phyloP scores from a whole-genome alignment of 2,113 vertebrate genomes.

The Nematolebias whitei region DNA sequence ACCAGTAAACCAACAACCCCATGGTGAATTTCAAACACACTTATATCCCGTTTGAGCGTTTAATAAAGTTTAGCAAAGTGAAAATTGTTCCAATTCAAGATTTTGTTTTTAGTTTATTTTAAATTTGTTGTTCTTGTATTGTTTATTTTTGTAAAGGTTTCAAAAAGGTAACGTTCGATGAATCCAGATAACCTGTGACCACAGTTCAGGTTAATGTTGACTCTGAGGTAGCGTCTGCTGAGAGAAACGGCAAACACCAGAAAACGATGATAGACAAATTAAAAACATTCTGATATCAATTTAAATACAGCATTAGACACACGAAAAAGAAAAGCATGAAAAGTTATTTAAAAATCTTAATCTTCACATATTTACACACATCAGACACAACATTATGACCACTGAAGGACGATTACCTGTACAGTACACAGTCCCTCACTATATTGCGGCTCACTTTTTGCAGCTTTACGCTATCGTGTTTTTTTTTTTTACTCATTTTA shows the following conservation, averaged over 20 bases:
- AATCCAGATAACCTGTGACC: constrained; percentile 8
- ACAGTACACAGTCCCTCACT: too few relatives aligned
- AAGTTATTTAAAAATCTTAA: not conserved
- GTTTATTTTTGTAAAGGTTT: not conserved
- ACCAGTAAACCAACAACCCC: too few relatives aligned
- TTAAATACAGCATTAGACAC: not conserved
- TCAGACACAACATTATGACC: too few relatives aligned
- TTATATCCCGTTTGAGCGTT: too few relatives aligned
- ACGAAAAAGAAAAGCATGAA: not conserved
- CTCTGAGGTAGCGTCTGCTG: not conserved
- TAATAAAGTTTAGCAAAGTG: too few relatives aligned
- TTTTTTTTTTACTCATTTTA: too few relatives aligned
- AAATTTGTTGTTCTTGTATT: not conserved
- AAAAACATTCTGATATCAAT: not conserved
- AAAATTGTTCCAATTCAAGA: not conserved
- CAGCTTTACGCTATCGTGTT: too few relatives aligned
- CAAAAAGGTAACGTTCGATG: constrained; percentile 1
- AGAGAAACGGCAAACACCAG: not conserved
- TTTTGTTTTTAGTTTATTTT: not conserved
- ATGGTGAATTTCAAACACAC: too few relatives aligned
- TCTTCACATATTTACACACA: too few relatives aligned
- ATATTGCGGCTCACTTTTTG: too few relatives aligned
- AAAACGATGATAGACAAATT: not conserved
- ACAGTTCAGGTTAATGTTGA: constrained; percentile 6
- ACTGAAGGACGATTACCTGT: too few relatives aligned